Percentiles rank a stretch among this genome's conserved stretches.
phyloP scores from a whole-genome alignment of 2,113 vertebrate genomes.

The Sceloporus tristichus region DNA sequence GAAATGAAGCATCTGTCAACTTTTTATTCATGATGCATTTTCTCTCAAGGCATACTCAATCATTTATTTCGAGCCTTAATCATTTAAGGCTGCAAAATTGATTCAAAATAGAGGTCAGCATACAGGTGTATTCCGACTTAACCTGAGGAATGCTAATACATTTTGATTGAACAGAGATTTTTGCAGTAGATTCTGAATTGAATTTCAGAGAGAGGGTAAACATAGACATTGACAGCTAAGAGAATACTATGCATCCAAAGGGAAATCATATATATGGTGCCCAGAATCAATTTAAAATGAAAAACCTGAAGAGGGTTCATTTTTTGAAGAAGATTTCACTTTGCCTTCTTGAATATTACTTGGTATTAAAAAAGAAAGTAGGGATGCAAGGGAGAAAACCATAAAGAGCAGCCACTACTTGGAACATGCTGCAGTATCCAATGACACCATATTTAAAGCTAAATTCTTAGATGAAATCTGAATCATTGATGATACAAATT shows the following conservation, averaged over 20 bases:
- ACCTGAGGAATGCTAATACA: conserved; percentile 60
- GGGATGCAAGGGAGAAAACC: neutral
- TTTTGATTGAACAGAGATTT: conserved; percentile 40
- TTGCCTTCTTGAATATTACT: conserved; percentile 41
- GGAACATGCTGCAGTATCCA: too few relatives aligned
- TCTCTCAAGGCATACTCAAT: conserved; percentile 65
- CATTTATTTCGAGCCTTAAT: conserved; percentile 71
- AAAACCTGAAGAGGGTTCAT: conserved; percentile 33
- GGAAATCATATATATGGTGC: conserved; percentile 25
- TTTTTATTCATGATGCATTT: conserved; percentile 66
- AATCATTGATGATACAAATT: too few relatives aligned
- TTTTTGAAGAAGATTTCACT: conserved; percentile 43
- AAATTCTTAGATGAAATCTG: too few relatives aligned
- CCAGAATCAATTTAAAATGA: conserved; percentile 44
- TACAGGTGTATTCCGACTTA: conserved; percentile 54
- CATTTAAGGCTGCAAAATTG: conserved; percentile 71
- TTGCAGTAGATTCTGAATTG: conserved; percentile 36
- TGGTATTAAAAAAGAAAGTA: conserved; percentile 35
- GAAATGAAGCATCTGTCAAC: conserved; percentile 49
- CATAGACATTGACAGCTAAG: conserved; percentile 39
- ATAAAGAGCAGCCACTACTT: neutral
- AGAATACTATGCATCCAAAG: conserved; percentile 41
- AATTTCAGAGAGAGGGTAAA: conserved; percentile 59
- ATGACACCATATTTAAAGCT: too few relatives aligned
- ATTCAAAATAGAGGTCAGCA: conserved; percentile 69